phyloP scores from a whole-genome alignment of 2,113 vertebrate genomes.

The Anser cygnoides region DNA sequence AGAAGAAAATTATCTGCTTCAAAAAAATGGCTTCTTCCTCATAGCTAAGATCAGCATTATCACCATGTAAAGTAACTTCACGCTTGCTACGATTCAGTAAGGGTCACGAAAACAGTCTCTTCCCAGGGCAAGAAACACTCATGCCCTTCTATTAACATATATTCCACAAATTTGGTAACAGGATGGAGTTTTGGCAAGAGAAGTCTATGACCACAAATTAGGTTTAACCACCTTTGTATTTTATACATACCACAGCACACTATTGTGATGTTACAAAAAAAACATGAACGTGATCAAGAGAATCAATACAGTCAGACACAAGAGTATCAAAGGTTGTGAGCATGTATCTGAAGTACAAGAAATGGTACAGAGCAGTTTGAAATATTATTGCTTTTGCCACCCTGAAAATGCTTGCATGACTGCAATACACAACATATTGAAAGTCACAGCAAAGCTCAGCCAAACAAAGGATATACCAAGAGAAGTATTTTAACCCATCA shows the following conservation, averaged over 20 bases:
- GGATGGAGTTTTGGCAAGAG: not conserved
- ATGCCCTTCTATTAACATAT: fast-evolving
- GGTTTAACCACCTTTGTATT: not conserved
- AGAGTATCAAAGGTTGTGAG: not conserved
- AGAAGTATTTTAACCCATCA: not conserved
- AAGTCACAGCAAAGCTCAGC: not conserved
- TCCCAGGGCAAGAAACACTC: not conserved
- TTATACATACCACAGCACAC: not conserved
- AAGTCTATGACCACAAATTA: not conserved
- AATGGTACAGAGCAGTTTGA: not conserved
- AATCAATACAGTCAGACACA: not conserved
- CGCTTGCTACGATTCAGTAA: not conserved
- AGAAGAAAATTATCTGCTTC: not conserved
- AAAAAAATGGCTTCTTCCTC: not conserved
- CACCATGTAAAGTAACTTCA: not conserved
- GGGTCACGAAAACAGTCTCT: not conserved
- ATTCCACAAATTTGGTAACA: not conserved
- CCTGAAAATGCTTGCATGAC: not conserved
- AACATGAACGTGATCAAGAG: not conserved
- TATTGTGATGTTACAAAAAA: not conserved
- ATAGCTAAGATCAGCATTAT: not conserved
- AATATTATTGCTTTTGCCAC: not conserved
- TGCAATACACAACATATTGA: not conserved
- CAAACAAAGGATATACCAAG: not conserved
- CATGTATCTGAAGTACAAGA: not conserved